phyloP scores from a whole-genome alignment of 2,888 invertebrate genomes.

The Cataglyphis livida region DNA sequence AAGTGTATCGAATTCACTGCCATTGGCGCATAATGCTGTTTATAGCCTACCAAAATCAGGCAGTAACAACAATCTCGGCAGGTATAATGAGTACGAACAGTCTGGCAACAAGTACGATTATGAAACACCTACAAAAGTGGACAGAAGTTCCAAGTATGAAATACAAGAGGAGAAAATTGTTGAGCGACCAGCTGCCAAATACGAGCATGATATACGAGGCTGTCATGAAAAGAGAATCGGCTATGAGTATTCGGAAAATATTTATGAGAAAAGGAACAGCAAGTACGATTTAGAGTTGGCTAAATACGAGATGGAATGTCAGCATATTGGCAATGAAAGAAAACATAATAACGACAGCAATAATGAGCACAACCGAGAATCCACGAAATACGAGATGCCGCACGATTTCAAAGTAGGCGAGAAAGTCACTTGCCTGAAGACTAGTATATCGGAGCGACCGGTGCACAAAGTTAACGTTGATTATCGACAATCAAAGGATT shows the following conservation, averaged over 20 bases:
- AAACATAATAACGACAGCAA: constrained; percentile 64
- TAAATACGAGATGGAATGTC: constrained; percentile 73
- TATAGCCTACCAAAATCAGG: constrained; percentile 82
- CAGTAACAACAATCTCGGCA: constrained; percentile 80
- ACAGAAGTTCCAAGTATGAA: constrained; percentile 79
- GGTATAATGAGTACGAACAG: constrained; percentile 81
- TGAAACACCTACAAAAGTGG: constrained; percentile 72
- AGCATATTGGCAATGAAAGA: constrained; percentile 65
- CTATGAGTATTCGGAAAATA: constrained; percentile 79
- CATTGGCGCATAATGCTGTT: constrained; percentile 79
- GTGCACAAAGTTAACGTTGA: constrained; percentile 86
- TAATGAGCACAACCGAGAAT: constrained; percentile 74
- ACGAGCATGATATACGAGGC: constrained; percentile 69
- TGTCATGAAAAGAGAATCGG: constrained; percentile 75
- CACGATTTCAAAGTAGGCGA: constrained; percentile 86
- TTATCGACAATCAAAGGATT: constrained; percentile 84
- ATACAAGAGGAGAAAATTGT: constrained; percentile 76
- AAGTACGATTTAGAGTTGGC: constrained; percentile 78
- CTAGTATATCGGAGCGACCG: constrained; percentile 84
- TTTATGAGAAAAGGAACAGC: constrained; percentile 79
- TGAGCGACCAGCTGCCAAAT: constrained; percentile 63
- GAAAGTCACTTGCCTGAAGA: constrained; percentile 85
- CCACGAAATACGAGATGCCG: constrained; percentile 78
- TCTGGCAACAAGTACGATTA: constrained; percentile 72
- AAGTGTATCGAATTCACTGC: constrained; percentile 83